Percentiles rank a stretch among this genome's conserved stretches.
phyloP scores from a whole-genome alignment of 2,888 invertebrate species.

The Pyrochroa serraticornis region DNA sequence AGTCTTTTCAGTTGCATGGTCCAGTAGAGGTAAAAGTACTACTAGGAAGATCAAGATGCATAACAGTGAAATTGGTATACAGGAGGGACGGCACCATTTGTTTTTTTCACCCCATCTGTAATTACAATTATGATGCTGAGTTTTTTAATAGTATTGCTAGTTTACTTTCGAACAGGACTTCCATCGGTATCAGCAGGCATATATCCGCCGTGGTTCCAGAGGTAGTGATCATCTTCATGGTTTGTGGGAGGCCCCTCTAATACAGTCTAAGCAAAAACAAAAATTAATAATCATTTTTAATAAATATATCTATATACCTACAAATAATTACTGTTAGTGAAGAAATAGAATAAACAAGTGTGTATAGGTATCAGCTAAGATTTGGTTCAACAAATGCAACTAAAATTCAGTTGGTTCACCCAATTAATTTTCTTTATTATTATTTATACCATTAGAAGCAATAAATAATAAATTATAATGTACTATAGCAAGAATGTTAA shows the following conservation, averaged over 20 bases:
- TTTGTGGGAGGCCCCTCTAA: constrained; percentile 70
- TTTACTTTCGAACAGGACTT: constrained; percentile 52
- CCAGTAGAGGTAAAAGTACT: constrained; percentile 75
- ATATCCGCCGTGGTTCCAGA: constrained; percentile 72
- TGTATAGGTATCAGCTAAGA: too few species aligned
- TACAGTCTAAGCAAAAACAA: constrained; percentile 64
- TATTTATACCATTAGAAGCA: too few species aligned
- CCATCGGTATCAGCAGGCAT: constrained; percentile 70
- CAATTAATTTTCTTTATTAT: too few species aligned
- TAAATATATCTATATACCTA: not conserved
- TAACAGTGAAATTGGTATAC: constrained; percentile 82
- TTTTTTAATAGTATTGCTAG: too few species aligned
- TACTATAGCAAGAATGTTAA: too few species aligned
- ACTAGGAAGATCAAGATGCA: constrained; percentile 79
- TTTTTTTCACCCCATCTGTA: constrained; percentile 64
- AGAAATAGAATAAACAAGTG: too few species aligned
- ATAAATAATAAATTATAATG: too few species aligned
- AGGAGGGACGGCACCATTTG: constrained; percentile 80
- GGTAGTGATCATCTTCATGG: constrained; percentile 71
- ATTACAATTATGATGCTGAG: constrained; percentile 38
- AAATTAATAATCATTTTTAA: constrained; percentile 8
- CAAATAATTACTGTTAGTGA: too few species aligned
- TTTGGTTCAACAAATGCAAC: too few species aligned
- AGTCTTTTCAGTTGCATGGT: constrained; percentile 68
- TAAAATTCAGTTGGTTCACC: too few species aligned